A percentile compares a stretch with the other conserved stretches of the same genome.
Conservation (phyloP, 2,888 invertebrate species). For the Chymomyza procnemis region DNA sequence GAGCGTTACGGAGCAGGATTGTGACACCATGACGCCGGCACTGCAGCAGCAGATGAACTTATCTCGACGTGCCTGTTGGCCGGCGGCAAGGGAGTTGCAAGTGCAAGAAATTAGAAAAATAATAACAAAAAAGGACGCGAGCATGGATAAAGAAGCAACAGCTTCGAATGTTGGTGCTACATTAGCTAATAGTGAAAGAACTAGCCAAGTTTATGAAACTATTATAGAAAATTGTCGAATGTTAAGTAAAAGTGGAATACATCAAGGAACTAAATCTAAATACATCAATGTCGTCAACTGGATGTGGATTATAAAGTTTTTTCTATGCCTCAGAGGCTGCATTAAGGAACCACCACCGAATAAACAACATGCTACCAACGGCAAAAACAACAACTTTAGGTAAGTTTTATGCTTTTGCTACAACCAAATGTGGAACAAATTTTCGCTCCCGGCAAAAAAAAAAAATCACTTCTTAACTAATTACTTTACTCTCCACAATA, state of each 20-base stretch:
- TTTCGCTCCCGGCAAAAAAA: no score
- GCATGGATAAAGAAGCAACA: constrained; percentile 24
- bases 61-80: constrained; percentile 85
- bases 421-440: no score
- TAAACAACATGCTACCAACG: constrained; percentile 24
- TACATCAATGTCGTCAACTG: neutral
- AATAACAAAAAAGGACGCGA: neutral
- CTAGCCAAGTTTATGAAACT: constrained; percentile 3
- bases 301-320: constrained; percentile 8
- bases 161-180: constrained; percentile 70
- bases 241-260: neutral
- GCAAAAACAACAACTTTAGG: constrained; percentile 3
- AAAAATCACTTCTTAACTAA: no score
- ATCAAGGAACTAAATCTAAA: neutral
- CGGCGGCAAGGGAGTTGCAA: constrained; percentile 14
- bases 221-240: constrained; percentile 10
- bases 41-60: constrained; percentile 85
- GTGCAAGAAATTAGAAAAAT: neutral
- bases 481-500: neutral
- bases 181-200: constrained; percentile 17
- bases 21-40: constrained; percentile 76
- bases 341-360: constrained; percentile 41
- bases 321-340: neutral
- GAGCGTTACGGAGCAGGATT: constrained; percentile 59
- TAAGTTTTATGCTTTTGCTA: no score